Conservation (phyloP, 2,888 invertebrate genomes). For the Platypus cylindrus region DNA sequence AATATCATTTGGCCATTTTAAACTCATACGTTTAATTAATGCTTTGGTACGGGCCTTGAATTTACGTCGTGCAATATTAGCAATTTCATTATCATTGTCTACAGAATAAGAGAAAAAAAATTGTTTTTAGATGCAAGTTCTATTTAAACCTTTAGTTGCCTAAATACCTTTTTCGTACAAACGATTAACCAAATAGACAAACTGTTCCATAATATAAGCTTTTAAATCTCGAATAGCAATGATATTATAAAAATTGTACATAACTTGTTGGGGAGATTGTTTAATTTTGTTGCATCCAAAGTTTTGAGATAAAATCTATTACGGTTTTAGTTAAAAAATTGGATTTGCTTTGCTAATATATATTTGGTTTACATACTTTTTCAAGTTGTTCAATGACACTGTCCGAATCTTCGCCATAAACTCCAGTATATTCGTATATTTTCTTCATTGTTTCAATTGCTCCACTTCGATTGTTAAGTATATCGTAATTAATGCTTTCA, state of each 20-base stretch:
- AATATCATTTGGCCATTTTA: conserved; percentile 10
- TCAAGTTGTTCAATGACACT: no score
- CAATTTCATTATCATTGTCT: no score
- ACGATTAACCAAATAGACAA: conserved; percentile 15
- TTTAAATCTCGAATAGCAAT: conserved; percentile 66
- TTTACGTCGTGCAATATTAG: no score
- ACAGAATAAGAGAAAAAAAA: no score
- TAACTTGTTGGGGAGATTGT: conserved; percentile 63
- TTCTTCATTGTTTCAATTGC: conserved; percentile 13
- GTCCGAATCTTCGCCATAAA: no score
- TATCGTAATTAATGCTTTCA: conserved; percentile 15
- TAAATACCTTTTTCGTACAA: conserved; percentile 41
- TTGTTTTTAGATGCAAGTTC: no score
- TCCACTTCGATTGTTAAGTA: conserved; percentile 17
- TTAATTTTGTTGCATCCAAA: conserved; percentile 45
- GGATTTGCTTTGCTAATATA: not conserved
- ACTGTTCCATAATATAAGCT: conserved; percentile 69
- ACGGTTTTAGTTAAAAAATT: conserved; percentile 1
- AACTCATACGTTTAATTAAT: no score
- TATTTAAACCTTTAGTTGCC: no score
- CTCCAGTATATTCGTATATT: conserved; percentile 7
- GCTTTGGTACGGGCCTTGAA: no score
- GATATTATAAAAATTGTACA: conserved; percentile 63
- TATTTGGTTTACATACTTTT: no score
- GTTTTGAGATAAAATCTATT: conserved; percentile 6